A percentile compares a stretch with the other conserved stretches of the same genome.
phyloP scores from a whole-genome alignment of 2,797 vertebrate genomes.

The Schizopygopsis malacanthus region DNA sequence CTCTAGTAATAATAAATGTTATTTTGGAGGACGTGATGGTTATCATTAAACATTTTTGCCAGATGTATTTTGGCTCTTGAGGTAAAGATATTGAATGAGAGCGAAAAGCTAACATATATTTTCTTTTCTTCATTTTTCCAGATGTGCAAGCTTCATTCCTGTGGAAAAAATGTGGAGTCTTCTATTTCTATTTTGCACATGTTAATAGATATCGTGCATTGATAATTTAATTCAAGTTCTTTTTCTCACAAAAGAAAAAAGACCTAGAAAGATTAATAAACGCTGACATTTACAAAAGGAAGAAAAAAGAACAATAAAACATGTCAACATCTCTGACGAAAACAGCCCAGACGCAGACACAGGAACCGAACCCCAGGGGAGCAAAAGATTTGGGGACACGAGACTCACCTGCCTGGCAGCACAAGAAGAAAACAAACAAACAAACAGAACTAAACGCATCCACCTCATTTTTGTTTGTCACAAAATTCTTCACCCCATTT shows the following conservation, averaged over 20 bases:
- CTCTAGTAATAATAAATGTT: not conserved
- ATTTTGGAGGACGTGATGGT: not conserved
- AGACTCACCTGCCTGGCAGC: conserved; percentile 59
- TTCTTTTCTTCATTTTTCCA: conserved; percentile 57
- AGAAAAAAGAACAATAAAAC: conserved; percentile 38
- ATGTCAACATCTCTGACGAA: conserved; percentile 52
- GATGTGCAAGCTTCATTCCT: conserved; percentile 73
- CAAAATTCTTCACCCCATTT: not conserved
- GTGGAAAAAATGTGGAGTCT: conserved; percentile 72
- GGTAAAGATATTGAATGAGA: not conserved
- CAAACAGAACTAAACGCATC: conserved; percentile 19
- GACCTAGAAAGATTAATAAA: conserved; percentile 70
- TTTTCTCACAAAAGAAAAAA: conserved; percentile 70
- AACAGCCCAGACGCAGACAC: conserved; percentile 57
- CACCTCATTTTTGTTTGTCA: not conserved
- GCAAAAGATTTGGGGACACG: conserved; percentile 63
- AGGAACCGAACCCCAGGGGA: conserved; percentile 59
- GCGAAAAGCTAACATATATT: conserved; percentile 43
- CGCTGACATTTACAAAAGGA: conserved; percentile 62
- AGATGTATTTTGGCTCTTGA: not conserved
- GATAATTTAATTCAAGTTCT: conserved; percentile 79
- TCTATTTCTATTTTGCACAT: conserved; percentile 85
- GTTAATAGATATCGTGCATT: conserved; percentile 83
- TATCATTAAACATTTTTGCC: not conserved
- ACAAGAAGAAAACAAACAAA: conserved; percentile 47